Base-by-base conservation (phyloP, 53 echinoderm and acorn worm species). In the Henricia sp. region DNA sequence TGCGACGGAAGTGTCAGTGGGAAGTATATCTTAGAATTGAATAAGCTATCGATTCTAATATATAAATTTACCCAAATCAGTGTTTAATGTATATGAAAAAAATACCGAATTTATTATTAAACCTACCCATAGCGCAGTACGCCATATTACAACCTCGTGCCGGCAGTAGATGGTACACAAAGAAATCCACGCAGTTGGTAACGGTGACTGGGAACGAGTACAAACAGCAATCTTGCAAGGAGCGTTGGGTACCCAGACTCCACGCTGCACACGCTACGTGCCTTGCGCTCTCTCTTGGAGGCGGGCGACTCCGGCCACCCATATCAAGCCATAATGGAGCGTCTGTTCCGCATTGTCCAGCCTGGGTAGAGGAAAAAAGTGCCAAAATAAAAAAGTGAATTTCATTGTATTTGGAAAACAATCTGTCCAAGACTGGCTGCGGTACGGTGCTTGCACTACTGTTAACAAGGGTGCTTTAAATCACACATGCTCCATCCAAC, bases 281-380 rank as follows among this genome's bases (percentile, higher is more conserved):
- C n/a, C 85, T 65, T 20, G 86, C 72, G 67, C 87, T 99, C 74
- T 92, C 89, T 10, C 94, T 92, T 1, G 92, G 88, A 19, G 92
- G 58, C n/a, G 99, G 99, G 40, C 91, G 72, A 24, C 48, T 88
- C 39, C 88, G 50, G 19, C 94, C 94, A 24, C 91, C 88, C 23
- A 91, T 94, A 43, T 99, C 88, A 68, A 99, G 60, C 99, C 99
- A 99, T 60, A 99, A 92, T 13, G 99, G 99, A 0, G 92, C 92
- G 23, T 88, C 87, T 2, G 99, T 94, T 2, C 94, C 94, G 57
- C 99, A 99, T n/a, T 95, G 92, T 23, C 90, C 90, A n/a, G 88
- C 87, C 96, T 96, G 65, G 8, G 12, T 8, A 20, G 55, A 17
- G 20, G 4, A 54, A 74, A 17, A n/a, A 39, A n/a, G 4, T 3